Evolutionary conservation across 1,140 invertebrate species (phyloP), one percentile per base, ranked within the genome.

Genomic region (Drosophila chauvacae): DNA sequence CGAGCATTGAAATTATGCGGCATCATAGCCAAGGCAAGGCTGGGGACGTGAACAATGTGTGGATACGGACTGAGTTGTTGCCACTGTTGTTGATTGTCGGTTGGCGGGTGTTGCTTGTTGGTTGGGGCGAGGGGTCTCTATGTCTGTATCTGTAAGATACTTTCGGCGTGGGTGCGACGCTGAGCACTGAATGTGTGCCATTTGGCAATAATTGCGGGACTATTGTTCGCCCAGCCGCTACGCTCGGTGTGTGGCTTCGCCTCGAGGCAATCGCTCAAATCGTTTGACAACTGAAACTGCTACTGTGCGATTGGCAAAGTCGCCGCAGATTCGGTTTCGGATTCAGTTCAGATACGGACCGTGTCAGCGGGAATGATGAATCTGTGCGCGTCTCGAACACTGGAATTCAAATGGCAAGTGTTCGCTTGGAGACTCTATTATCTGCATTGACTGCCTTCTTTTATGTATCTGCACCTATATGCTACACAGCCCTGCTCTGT

Each of bases 281-380:
- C 86, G 81, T 85, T 81, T 90, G 85, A 90, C 85, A 90, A 90
- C 86, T 74, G 65, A 85, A 90, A 85, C 68, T 66, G 85, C 85
- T 90, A 90, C 85, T 90, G 85, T 88, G 69, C 69, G 51, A 72
- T 72, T 72, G 66, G 53, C 69, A 72, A 58, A 71, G 44, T 41
- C 37, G 53, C 37, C 65, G 50, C 26, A 39, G 69, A 50, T 58
- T 37, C 16, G 16, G 9, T 20, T 53, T 44, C 58, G 51, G 42
- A 18, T 60, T 41, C 66, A 35, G 41, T 16, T 55, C 51, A 37
- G 42, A 64, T 50, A 51, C n/a, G 39, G 61, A 55, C 61, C 57
- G 68, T 77, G 57, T 72, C 57, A 41, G 66, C 28, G 71, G 55
- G 64, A 80, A 63, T 79, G 70, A 83, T 83, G 79, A 77, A 82